Percentiles rank a stretch among this genome's conserved stretches.
These are phyloP conservation scores for Scelioninae gen. 1 DNA, from an alignment of 2,888 invertebrate genomes.

Conservation along the genomic window DNA sequence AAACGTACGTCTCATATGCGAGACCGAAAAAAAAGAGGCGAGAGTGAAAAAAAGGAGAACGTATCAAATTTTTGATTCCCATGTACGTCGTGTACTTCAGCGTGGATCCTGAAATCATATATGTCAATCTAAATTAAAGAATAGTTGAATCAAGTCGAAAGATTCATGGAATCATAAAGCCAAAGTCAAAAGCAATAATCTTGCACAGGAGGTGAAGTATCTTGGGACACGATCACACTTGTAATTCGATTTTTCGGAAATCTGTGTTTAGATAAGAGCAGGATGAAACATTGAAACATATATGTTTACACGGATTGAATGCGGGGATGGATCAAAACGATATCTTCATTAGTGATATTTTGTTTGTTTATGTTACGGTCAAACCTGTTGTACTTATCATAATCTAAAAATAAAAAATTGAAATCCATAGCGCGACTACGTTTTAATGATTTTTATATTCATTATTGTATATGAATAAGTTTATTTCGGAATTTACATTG, in stretches of 20 bases:
- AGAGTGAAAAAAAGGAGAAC: constrained; percentile 4
- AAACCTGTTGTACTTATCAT: too few relatives aligned
- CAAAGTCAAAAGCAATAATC: constrained; percentile 47
- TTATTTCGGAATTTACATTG: too few relatives aligned
- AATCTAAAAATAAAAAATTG: too few relatives aligned
- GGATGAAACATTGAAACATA: too few relatives aligned
- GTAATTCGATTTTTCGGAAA: constrained; percentile 36
- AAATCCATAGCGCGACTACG: too few relatives aligned
- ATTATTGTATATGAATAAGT: too few relatives aligned
- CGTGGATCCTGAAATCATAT: constrained; percentile 40
- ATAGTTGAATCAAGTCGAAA: constrained; percentile 57
- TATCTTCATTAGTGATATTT: too few relatives aligned
- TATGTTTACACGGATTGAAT: too few relatives aligned
- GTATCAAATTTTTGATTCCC: constrained; percentile 58
- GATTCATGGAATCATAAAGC: constrained; percentile 48
- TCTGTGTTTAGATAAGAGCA: too few relatives aligned
- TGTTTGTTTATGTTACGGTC: too few relatives aligned
- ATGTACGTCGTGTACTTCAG: constrained; percentile 37
- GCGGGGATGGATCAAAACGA: too few relatives aligned
- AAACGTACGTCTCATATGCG: constrained; percentile 9
- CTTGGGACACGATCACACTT: constrained; percentile 41
- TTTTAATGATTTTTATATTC: too few relatives aligned
- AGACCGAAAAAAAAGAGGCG: neutral
- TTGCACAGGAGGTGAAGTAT: constrained; percentile 37
- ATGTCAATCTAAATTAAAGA: constrained; percentile 58